Evolutionary conservation across 2,797 vertebrate genomes (phyloP).

Genomic region (Sorex maritimensis): DNA sequence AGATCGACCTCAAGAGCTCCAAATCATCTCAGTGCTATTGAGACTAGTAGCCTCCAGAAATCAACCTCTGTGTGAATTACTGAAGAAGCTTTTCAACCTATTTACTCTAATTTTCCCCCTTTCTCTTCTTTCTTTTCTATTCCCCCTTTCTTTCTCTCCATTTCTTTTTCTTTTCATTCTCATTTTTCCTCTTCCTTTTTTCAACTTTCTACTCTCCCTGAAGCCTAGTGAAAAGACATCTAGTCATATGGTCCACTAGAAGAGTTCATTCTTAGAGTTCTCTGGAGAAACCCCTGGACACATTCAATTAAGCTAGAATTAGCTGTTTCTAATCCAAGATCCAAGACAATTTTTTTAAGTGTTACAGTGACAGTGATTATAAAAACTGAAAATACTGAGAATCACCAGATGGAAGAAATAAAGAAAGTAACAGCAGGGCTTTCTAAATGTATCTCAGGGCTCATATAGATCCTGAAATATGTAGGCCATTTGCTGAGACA

Average conservation of each 20-base stretch:
- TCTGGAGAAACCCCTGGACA: background rate
- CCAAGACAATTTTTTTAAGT: background rate
- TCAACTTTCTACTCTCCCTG: constrained; percentile 5
- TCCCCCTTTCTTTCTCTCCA: background rate
- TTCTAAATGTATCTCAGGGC: background rate
- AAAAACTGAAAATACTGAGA: constrained; percentile 8
- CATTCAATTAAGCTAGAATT: constrained; percentile 44
- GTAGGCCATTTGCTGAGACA: background rate
- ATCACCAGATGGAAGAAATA: background rate
- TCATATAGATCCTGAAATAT: background rate
- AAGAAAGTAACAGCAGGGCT: background rate
- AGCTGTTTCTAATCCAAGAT: constrained; percentile 27
- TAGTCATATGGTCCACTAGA: background rate
- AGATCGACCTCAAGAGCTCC: constrained; percentile 28
- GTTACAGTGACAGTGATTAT: background rate
- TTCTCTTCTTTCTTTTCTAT: background rate
- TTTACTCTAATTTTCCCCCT: background rate
- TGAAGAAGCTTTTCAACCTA: background rate
- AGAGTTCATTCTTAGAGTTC: constrained; percentile 34
- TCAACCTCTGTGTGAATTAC: background rate
- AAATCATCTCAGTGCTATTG: background rate
- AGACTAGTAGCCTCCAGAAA: background rate
- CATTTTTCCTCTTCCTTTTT: constrained; percentile 35
- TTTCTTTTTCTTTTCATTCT: no score
- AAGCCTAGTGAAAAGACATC: constrained; percentile 17